Conservation (phyloP, 2,113 vertebrate species). For the Meles meles region DNA sequence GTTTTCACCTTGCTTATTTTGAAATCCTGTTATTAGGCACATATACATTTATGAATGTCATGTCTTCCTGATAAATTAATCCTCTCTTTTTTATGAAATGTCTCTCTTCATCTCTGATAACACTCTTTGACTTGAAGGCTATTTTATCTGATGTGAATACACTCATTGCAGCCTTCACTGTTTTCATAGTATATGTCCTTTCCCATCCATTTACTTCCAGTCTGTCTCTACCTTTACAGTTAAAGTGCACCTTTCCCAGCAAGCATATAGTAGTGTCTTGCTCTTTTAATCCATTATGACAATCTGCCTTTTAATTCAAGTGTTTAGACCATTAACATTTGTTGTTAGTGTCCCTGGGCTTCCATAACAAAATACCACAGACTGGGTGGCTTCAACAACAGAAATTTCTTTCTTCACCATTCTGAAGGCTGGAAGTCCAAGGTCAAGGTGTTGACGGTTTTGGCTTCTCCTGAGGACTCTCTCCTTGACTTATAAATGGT, state of each 20-base stretch:
- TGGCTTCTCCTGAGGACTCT: not conserved
- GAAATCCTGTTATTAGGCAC: not conserved
- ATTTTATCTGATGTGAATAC: not conserved
- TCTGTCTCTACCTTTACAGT: not conserved
- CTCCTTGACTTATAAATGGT: not conserved
- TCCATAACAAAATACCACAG: not conserved
- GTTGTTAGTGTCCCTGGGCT: not conserved
- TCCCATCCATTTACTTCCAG: not conserved
- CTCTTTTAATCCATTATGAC: not conserved
- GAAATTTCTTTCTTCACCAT: not conserved
- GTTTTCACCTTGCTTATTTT: not conserved
- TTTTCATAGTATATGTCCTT: not conserved
- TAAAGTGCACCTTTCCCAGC: not conserved
- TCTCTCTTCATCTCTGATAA: not conserved
- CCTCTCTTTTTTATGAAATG: not conserved
- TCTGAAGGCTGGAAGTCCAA: not conserved
- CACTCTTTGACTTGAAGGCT: not conserved
- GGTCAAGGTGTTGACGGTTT: not conserved
- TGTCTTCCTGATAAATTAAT: not conserved
- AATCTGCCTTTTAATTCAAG: not conserved
- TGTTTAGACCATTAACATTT: not conserved
- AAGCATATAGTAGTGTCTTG: not conserved
- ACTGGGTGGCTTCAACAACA: not conserved
- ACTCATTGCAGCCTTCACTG: not conserved
- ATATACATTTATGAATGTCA: not conserved